These are phyloP conservation scores for Steinernema feltiae DNA, from an alignment of 1,140 invertebrate species.

Conservation along the genomic window DNA sequence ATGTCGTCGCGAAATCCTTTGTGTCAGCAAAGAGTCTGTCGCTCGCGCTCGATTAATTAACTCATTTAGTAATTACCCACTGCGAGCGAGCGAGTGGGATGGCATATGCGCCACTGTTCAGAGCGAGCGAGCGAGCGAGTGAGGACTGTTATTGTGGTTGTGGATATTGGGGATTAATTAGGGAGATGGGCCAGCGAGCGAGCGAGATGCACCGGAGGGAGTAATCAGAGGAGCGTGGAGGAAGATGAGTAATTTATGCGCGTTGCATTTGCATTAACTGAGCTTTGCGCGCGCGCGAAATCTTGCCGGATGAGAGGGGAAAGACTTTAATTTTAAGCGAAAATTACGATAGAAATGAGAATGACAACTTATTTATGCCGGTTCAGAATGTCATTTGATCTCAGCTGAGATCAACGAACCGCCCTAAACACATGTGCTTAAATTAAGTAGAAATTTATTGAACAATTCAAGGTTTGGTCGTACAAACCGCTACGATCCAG, in stretches of 20 bases:
- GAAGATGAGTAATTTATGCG: constrained; percentile 5
- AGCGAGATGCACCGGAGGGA: constrained; percentile 4
- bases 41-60: neutral
- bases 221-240: constrained; percentile 11
- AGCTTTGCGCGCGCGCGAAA: neutral
- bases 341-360: no score
- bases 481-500: no score
- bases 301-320: neutral
- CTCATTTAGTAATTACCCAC: constrained; percentile 13
- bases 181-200: no score
- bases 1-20: neutral
- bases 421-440: no score
- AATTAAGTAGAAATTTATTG: no score
- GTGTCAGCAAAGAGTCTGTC: neutral
- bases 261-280: neutral
- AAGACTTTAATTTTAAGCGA: neutral
- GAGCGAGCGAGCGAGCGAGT: neutral
- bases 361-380: no score
- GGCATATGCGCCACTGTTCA: neutral
- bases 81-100: no score
- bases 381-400: no score
- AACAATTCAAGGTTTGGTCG: no score
- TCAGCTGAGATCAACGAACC: no score
- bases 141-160: neutral
- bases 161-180: constrained; percentile 10